Conservation (phyloP, 2,888 invertebrate species). For the Meiosimyza decipiens region DNA sequence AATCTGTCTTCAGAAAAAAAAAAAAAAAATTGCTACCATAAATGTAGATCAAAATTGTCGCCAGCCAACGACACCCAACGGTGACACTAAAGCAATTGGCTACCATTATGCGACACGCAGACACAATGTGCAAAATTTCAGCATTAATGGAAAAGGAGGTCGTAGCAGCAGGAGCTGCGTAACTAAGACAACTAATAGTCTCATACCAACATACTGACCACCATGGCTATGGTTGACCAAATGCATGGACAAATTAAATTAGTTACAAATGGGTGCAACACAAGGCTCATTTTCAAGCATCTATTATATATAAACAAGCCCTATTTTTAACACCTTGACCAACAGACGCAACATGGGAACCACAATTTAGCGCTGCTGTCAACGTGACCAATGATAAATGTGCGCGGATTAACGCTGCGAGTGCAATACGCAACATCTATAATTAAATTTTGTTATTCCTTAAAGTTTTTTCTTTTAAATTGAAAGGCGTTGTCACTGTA, state of each 20-base stretch:
- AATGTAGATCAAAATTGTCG: slow-evolving; percentile 4
- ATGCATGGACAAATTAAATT: neutral
- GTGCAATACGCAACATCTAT: neutral
- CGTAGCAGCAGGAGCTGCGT: neutral
- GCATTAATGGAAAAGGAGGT: slow-evolving; percentile 30
- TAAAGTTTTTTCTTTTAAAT: neutral
- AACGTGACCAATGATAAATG: slow-evolving; percentile 29
- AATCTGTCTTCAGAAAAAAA: neutral
- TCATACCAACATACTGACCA: neutral
- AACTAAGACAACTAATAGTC: slow-evolving; percentile 32
- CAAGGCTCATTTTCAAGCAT: neutral
- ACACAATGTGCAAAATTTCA: slow-evolving; percentile 35
- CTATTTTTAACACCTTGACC: slow-evolving; percentile 3
- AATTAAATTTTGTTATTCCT: neutral
- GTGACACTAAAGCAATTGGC: slow-evolving; percentile 28
- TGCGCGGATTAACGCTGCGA: slow-evolving; percentile 31
- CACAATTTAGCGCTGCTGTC: slow-evolving; percentile 10
- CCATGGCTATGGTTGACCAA: neutral
- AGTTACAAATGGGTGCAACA: neutral
- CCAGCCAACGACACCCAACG: neutral
- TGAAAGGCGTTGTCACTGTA: neutral
- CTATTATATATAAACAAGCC: slow-evolving; percentile 2
- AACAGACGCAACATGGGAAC: neutral
- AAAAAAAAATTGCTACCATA: neutral
- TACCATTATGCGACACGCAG: slow-evolving; percentile 43